phyloP scores from a whole-genome alignment of 1,140 invertebrate genomes.

The Spodoptera frugiperda region DNA sequence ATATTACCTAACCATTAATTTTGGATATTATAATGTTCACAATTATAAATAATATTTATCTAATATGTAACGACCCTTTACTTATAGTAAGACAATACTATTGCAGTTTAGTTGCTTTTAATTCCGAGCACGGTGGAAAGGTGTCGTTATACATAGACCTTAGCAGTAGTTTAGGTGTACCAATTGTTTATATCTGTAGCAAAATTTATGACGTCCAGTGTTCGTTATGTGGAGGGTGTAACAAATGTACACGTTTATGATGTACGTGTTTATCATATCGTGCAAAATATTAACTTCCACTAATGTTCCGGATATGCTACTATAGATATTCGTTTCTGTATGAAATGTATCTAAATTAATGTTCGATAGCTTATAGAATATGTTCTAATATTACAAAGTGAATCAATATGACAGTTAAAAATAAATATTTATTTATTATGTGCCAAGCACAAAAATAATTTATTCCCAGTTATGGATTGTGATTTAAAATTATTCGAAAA shows the following conservation, averaged over 20 bases:
- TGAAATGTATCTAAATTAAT: not conserved
- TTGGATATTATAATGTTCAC: constrained; percentile 4
- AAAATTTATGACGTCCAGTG: not conserved
- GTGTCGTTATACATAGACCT: not conserved
- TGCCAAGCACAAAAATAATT: too few relatives aligned
- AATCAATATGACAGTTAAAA: too few relatives aligned
- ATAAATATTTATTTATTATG: too few relatives aligned
- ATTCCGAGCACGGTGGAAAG: constrained; percentile 20
- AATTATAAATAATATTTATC: constrained; percentile 35
- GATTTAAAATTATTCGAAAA: too few relatives aligned
- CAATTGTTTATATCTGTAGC: not conserved
- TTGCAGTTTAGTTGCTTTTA: constrained; percentile 5
- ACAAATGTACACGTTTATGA: not conserved
- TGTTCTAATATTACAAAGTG: too few relatives aligned
- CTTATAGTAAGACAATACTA: not conserved
- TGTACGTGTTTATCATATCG: not conserved
- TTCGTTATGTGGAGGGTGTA: too few relatives aligned
- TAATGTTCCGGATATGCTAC: not conserved
- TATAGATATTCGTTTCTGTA: not conserved
- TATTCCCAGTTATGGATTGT: too few relatives aligned
- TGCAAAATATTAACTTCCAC: not conserved
- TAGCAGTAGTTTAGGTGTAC: not conserved
- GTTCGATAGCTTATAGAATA: too few relatives aligned
- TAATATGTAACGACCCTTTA: not conserved
- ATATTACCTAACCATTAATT: constrained; percentile 46